Base-by-base conservation (phyloP, 2,888 invertebrate genomes). In the Lampropteryx suffumata region DNA sequence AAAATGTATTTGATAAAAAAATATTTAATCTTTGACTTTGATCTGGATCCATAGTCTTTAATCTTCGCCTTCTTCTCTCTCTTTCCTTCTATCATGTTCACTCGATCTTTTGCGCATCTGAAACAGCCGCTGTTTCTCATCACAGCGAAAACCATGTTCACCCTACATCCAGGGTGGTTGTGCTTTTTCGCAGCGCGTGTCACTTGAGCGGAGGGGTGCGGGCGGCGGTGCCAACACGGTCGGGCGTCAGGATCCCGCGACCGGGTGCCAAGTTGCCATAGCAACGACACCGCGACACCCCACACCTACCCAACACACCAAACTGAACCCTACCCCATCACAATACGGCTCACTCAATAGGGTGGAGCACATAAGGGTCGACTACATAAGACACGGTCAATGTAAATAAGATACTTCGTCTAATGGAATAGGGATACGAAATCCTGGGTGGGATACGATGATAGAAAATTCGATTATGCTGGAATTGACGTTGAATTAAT, bases 171-270 rank as follows among this genome's bases (percentile, higher is more conserved):
- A 66, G 81, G 88, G 88, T 82, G 86, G 88, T 85, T 90, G 88
- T 88, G 87, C 89, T 89, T 90, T 89, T 89, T 87, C 87, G 83
- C 76, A 76, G 79, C 86, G 86, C 88, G 86, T 90, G 89, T 90
- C 89, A 90, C 89, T 90, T 89, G 84, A 75, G 81, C 82, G 84
- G 84, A 72, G 84, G 83, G 84, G 83, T 64, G 80, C 69, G 81
- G 78, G 89, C 83, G 90, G 83, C 88, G 89, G 87, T 82, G 74
- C 85, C 83, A 88, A 91, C 92, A 91, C 92, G 87, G 89, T 50
- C 90, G 90, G 92, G 88, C 87, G 89, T 88, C 82, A 89, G 88
- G 92, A 91, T 91, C 91, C 91, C 91, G 91, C 91, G 92, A 78
- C 92, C 90, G 91, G 91, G 88, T 81, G 90, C 85, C 85, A 86